phyloP scores from a whole-genome alignment of 2,888 invertebrate species.

The Cheilosia vernalis region DNA sequence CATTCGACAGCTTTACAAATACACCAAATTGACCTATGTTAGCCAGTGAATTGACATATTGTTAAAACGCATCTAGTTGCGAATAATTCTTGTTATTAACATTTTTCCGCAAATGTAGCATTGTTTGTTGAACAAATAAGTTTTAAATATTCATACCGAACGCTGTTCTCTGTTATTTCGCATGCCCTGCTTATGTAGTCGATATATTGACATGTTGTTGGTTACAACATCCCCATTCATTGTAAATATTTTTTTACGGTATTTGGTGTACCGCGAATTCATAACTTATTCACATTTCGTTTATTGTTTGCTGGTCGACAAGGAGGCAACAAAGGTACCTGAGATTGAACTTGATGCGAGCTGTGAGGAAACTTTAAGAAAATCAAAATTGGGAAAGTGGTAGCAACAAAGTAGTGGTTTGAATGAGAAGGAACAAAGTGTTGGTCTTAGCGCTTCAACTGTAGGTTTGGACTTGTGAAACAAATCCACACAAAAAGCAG shows the following conservation, averaged over 20 bases:
- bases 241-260: neutral
- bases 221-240: neutral
- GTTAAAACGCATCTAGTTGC: neutral
- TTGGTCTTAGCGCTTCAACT: conserved; percentile 13
- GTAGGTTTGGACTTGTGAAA: conserved; percentile 31
- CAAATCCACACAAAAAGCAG: neutral
- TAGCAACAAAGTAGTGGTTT: conserved; percentile 42
- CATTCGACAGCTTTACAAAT: conserved; percentile 21
- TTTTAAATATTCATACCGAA: neutral
- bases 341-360: conserved; percentile 27
- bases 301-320: conserved; percentile 12
- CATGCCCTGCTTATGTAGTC: too few relatives aligned
- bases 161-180: too few relatives aligned
- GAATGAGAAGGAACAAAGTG: conserved; percentile 21
- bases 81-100: neutral
- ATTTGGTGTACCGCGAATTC: neutral
- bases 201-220: neutral
- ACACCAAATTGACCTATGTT: neutral
- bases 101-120: neutral
- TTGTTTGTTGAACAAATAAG: neutral
- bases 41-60: neutral
- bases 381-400: neutral
- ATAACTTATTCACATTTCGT: conserved; percentile 47
- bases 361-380: conserved; percentile 32
- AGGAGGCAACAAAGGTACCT: conserved; percentile 10